Conservation (phyloP, 2,797 vertebrate species). For the Myotis pilosus region DNA sequence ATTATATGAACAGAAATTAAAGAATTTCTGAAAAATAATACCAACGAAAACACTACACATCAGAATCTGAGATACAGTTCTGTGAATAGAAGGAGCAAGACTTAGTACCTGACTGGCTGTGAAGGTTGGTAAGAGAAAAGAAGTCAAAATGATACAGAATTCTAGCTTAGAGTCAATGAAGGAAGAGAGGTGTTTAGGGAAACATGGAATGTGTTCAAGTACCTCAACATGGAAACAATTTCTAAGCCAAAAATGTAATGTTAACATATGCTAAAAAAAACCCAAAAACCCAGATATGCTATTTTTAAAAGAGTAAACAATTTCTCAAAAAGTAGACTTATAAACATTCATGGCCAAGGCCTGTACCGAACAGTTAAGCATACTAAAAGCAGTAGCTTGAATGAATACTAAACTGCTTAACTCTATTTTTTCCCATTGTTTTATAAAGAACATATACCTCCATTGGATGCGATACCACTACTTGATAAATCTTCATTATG, state of each 20-base stretch:
- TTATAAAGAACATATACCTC: conserved; percentile 57
- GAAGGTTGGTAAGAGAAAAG: not conserved
- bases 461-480: not conserved
- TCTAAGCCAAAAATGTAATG: not conserved
- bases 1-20: not conserved
- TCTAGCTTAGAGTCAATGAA: not conserved
- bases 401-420: not conserved
- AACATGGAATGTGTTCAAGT: not conserved
- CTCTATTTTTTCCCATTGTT: not conserved
- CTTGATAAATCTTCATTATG: conserved; percentile 69
- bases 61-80: not conserved
- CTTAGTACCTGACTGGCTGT: not conserved
- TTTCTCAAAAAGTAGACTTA: conserved; percentile 4
- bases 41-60: not conserved
- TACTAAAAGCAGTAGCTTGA: not conserved
- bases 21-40: conserved; percentile 34
- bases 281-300: not conserved
- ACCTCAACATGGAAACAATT: not conserved
- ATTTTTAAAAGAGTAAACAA: conserved; percentile 1
- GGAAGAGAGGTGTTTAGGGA: not conserved
- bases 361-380: not conserved
- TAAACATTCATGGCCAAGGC: not conserved
- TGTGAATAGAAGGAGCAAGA: not conserved
- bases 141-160: not conserved
- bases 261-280: not conserved